Evolutionary conservation across 2,797 vertebrate genomes (phyloP).

Genomic region (Ptychadena robeensis): DNA sequence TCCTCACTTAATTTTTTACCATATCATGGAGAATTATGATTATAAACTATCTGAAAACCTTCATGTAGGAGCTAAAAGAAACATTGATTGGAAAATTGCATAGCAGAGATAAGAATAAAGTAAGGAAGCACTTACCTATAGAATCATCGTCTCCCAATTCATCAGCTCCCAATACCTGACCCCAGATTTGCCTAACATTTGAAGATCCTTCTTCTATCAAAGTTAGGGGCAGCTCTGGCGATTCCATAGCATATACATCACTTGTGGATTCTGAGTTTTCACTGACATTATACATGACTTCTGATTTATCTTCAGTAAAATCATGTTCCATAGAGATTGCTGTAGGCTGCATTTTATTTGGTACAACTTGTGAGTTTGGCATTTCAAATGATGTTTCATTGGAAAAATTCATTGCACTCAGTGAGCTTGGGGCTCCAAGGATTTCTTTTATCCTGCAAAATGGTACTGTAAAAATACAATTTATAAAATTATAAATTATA

Average conservation of each 20-base stretch:
- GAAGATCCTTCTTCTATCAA: constrained; percentile 16
- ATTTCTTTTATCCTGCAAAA: constrained; percentile 42
- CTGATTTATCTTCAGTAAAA: background rate
- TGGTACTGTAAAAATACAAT: constrained; percentile 25
- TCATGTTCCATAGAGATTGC: background rate
- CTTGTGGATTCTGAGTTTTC: background rate
- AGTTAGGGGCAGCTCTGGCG: background rate
- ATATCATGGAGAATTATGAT: background rate
- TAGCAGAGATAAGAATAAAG: too few species aligned
- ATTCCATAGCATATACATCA: background rate
- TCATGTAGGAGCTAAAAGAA: background rate
- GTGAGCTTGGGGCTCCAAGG: constrained; percentile 24
- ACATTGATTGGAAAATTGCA: background rate
- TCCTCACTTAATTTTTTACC: too few species aligned
- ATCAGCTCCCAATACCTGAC: background rate
- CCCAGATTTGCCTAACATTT: background rate
- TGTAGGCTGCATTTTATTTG: background rate
- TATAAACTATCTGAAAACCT: background rate
- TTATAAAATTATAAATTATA: background rate
- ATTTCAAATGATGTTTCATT: constrained; percentile 8
- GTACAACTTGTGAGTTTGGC: background rate
- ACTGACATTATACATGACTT: background rate
- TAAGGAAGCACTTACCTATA: background rate
- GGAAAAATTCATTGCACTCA: background rate
- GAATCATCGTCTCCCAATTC: background rate